Conservation (phyloP, 2,113 vertebrate species). For the Dasypus novemcinctus region DNA sequence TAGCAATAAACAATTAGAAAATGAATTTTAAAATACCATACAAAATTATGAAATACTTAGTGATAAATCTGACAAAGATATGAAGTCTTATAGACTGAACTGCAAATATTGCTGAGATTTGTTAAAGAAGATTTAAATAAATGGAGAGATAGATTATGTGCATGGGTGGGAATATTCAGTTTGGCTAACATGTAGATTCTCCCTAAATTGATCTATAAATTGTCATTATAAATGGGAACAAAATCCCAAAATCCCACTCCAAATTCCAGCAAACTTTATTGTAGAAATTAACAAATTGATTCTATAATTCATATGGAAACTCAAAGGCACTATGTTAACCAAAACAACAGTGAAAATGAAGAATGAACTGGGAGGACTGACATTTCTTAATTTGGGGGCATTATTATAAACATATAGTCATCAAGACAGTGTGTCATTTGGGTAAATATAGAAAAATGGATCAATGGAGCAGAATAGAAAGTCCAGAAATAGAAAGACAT, state of each 20-base stretch:
- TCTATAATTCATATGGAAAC: neutral
- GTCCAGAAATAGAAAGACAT: too few species aligned
- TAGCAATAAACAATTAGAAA: neutral
- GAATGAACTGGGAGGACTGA: neutral
- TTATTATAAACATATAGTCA: neutral
- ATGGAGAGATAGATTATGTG: neutral
- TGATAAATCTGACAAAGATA: neutral
- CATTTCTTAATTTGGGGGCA: neutral
- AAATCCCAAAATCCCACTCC: neutral
- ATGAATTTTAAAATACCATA: neutral
- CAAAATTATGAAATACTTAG: neutral
- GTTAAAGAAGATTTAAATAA: neutral
- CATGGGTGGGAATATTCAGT: neutral
- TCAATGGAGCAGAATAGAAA: too few species aligned
- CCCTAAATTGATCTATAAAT: neutral
- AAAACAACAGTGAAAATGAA: neutral
- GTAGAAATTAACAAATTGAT: neutral
- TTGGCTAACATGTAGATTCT: neutral
- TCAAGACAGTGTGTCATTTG: neutral
- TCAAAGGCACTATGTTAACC: neutral
- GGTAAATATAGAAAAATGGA: neutral
- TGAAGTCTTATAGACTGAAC: neutral
- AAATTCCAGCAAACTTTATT: neutral
- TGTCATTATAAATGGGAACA: neutral
- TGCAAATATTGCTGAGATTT: neutral